These are phyloP conservation scores for Eupithecia subumbrata DNA, from an alignment of 2,888 invertebrate genomes.

Conservation along the genomic window DNA sequence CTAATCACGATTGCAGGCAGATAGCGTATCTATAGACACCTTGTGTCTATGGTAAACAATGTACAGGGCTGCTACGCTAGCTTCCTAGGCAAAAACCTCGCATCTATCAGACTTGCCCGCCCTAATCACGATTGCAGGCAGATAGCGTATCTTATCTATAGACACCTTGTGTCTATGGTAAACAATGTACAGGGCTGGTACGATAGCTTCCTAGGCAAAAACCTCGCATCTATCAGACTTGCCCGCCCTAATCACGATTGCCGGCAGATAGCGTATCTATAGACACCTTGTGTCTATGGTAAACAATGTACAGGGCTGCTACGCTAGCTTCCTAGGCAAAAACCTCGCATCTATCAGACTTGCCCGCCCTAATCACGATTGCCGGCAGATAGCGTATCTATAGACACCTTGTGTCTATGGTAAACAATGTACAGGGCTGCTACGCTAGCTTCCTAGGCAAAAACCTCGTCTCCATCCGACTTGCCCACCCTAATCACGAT, in stretches of 20 bases:
- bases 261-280: slow-evolving; percentile 26
- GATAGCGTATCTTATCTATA: background rate
- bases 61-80: too few relatives aligned
- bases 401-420: slow-evolving; percentile 25
- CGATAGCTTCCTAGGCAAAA: too few relatives aligned
- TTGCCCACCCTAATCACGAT: slow-evolving; percentile 45
- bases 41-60: too few relatives aligned
- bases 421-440: slow-evolving; percentile 24
- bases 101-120: too few relatives aligned
- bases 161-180: slow-evolving; percentile 26
- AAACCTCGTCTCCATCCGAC: slow-evolving; percentile 46
- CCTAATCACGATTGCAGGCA: too few relatives aligned
- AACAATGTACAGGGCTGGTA: slow-evolving; percentile 13
- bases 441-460: slow-evolving; percentile 42
- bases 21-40: too few relatives aligned
- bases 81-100: too few relatives aligned
- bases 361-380: slow-evolving; percentile 45
- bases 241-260: slow-evolving; percentile 45
- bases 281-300: slow-evolving; percentile 26
- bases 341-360: slow-evolving; percentile 45
- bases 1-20: too few relatives aligned
- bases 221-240: slow-evolving; percentile 38
- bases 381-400: slow-evolving; percentile 27
- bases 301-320: slow-evolving; percentile 24
- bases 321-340: slow-evolving; percentile 45